phyloP scores from a whole-genome alignment of 2,113 vertebrate species.

The Gopherus flavomarginatus region DNA sequence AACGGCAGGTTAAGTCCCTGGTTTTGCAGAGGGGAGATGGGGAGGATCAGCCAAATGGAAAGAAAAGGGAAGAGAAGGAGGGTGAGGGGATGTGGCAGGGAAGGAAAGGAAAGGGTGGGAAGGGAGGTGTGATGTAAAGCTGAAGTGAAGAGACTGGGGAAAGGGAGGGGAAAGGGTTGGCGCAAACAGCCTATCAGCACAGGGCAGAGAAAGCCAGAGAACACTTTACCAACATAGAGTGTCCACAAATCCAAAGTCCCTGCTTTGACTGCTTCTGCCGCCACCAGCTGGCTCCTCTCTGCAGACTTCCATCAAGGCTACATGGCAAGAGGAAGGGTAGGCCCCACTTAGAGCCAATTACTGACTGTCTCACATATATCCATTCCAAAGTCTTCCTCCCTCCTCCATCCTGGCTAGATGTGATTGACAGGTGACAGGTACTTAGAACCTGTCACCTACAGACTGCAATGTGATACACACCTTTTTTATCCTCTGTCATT shows the following conservation, averaged over 20 bases:
- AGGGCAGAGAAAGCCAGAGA: background rate
- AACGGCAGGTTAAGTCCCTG: background rate
- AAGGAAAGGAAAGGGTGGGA: background rate
- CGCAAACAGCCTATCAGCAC: background rate
- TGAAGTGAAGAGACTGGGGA: background rate
- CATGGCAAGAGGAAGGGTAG: background rate
- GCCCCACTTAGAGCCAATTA: background rate
- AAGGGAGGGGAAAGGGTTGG: background rate
- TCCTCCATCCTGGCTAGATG: background rate
- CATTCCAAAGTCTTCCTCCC: background rate
- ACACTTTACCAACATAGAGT: background rate
- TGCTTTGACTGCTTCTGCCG: background rate
- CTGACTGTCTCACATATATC: background rate
- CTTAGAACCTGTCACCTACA: background rate
- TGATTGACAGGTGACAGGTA: background rate
- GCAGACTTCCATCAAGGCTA: background rate
- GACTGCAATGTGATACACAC: conserved; percentile 2
- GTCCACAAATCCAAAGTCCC: background rate
- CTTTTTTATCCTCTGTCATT: conserved; percentile 11
- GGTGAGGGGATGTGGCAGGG: background rate
- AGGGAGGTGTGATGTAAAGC: background rate
- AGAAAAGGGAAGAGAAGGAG: background rate
- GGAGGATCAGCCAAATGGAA: background rate
- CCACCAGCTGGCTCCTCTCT: background rate
- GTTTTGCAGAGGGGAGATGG: background rate